A percentile compares a stretch with the other conserved stretches of the same genome.
These are phyloP conservation scores for Epizoanthus ramosus DNA, from an alignment of 92 coral and sea anemone genomes.

Conservation along the genomic window DNA sequence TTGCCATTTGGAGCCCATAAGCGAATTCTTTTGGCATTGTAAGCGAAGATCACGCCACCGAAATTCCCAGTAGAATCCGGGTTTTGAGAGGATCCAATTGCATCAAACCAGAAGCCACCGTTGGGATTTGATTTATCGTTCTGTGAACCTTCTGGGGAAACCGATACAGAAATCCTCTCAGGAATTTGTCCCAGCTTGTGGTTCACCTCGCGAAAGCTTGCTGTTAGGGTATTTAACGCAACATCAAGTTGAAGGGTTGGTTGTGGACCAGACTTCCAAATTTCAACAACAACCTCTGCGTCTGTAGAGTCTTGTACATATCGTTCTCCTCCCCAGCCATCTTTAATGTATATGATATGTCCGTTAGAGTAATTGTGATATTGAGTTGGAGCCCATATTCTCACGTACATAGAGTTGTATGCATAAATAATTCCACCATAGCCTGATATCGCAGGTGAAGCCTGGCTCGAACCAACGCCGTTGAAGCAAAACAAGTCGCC, in stretches of 20 bases:
- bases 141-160: constrained; percentile 61
- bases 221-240: constrained; percentile 56
- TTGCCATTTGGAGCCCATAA: constrained; percentile 81
- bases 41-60: constrained; percentile 97
- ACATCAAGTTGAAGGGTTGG: constrained; percentile 87
- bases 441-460: constrained; percentile 62
- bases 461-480: constrained; percentile 91
- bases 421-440: constrained; percentile 94
- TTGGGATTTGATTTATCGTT: constrained; percentile 58
- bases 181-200: constrained; percentile 86
- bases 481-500: constrained; percentile 82
- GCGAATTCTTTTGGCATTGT: constrained; percentile 75
- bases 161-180: constrained; percentile 78
- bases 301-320: constrained; percentile 57
- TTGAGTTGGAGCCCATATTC: constrained; percentile 93
- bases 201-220: constrained; percentile 57
- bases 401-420: constrained; percentile 79
- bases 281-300: constrained; percentile 85
- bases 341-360: constrained; percentile 74
- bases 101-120: constrained; percentile 91
- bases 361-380: constrained; percentile 63
- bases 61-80: constrained; percentile 62
- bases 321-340: constrained; percentile 91
- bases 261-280: constrained; percentile 87
- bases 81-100: constrained; percentile 83